These are phyloP conservation scores for Tragelaphus buxtoni DNA, from an alignment of 2,113 vertebrate genomes.

Conservation along the genomic window DNA sequence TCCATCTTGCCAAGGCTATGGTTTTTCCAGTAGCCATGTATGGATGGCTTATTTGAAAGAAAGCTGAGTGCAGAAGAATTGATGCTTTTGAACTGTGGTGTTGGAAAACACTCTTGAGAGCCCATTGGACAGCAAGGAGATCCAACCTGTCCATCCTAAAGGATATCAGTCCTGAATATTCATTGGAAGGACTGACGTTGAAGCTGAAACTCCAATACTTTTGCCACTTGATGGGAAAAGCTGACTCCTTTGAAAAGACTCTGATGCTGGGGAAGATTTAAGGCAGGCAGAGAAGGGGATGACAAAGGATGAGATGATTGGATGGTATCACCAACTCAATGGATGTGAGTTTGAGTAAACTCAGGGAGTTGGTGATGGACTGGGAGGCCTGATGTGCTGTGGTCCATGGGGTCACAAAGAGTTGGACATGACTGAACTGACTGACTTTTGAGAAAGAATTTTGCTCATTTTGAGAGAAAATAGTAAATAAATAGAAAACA, in stretches of 20 bases:
- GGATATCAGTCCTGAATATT: not conserved
- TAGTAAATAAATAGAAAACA: not conserved
- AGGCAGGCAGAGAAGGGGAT: not conserved
- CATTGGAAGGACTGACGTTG: not conserved
- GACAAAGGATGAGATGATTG: not conserved
- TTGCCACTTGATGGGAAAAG: not conserved
- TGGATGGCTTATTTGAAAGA: not conserved
- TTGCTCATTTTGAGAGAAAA: not conserved
- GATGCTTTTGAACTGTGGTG: not conserved
- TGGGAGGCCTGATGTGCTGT: accelerated
- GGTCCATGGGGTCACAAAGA: not conserved
- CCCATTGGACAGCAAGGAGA: not conserved
- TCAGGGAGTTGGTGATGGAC: not conserved
- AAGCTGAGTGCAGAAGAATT: not conserved
- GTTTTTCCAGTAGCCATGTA: not conserved
- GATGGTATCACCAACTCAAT: not conserved
- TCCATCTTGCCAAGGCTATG: not conserved
- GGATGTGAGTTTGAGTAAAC: not conserved
- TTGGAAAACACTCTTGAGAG: not conserved
- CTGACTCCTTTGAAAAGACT: not conserved
- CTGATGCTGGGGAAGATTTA: not conserved
- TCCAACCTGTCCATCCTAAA: not conserved
- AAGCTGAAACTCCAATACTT: not conserved
- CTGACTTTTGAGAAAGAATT: not conserved
- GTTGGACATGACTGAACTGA: not conserved